Conservation (phyloP, 2,888 invertebrate species). For the Merodon equestris region DNA sequence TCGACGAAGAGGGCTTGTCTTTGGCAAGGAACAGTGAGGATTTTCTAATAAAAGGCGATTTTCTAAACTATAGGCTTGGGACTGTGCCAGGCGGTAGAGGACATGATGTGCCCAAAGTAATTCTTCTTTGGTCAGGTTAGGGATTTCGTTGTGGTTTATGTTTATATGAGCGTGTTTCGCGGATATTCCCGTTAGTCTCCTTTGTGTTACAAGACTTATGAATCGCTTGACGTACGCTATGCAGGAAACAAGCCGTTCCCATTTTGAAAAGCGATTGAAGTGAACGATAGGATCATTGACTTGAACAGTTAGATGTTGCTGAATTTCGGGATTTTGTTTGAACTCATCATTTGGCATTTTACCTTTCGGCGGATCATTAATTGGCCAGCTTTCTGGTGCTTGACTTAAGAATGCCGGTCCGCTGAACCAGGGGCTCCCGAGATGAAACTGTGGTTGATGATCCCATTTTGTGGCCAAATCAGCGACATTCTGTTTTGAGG, state of each 20-base stretch:
- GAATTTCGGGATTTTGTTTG: background rate
- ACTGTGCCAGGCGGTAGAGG: conserved; percentile 34
- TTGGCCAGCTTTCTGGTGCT: conserved; percentile 25
- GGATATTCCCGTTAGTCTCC: conserved; percentile 16
- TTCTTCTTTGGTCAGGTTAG: conserved; percentile 15
- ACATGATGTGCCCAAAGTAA: conserved; percentile 17
- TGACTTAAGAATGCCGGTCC: conserved; percentile 51
- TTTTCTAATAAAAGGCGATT: conserved; percentile 22
- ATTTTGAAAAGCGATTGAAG: conserved; percentile 18
- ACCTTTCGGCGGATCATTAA: background rate
- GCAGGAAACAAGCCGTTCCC: conserved; percentile 21
- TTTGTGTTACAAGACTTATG: conserved; percentile 5
- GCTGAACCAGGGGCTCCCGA: conserved; percentile 39
- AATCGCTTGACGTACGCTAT: conserved; percentile 23
- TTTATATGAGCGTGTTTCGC: conserved; percentile 10
- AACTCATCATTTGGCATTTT: background rate
- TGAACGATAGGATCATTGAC: background rate
- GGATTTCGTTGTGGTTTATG: background rate
- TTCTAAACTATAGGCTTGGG: conserved; percentile 24
- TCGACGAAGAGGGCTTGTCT: conserved; percentile 23
- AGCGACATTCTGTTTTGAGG: conserved; percentile 59
- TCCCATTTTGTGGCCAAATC: conserved; percentile 63
- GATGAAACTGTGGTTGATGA: background rate
- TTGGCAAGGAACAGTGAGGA: conserved; percentile 14
- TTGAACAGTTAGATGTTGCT: conserved; percentile 10